Evolutionary conservation across 92 coral and sea anemone genomes (phyloP), one percentile per base, ranked within the genome.

Genomic region (Parazoanthus darwini): DNA sequence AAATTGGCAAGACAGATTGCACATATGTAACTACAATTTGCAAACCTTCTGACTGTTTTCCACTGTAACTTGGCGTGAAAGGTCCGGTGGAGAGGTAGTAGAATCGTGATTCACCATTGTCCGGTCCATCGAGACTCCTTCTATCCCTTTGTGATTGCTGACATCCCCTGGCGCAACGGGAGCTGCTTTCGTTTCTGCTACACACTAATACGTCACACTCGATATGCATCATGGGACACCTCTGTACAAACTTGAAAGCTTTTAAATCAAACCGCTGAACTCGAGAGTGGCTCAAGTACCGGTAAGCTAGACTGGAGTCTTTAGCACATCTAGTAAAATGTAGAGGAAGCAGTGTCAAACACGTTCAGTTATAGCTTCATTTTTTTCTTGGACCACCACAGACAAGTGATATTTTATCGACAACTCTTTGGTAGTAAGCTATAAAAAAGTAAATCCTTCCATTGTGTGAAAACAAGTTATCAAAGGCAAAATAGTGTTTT

Each of bases 141-240:
- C 48, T 75, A 25, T 16, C 48, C 5, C 79, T 75, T 25, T 8
- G 42, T 1, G 79, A 9, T 37, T 36, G 6, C 48, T 75, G 79
- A 14, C 79, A 75, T 1, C 79, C 79, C 14, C 14, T 75, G 23
- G 46, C 50, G 33, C 79, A 75, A 8, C 79, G 79, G 44, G 79
- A 75, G 3, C 48, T 75, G 48, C 25, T 75, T 35, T 75, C 79
- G 50, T 38, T 35, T 75, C 22, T 75, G 79, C 33, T 38, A 9
- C 79, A 75, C 23, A 75, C 79, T n/a, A 33, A 75, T 22, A 75
- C 79, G 48, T 75, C 79, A 39, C 79, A 75, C 79, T 75, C 79
- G 48, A 75, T 38, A 37, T 75, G 44, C 79, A 75, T 35, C 48
- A 75, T 1, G 22, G 46, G 48, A 26, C 13, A 75, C 8, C n/a